Evolutionary conservation across 2,888 invertebrate genomes (phyloP).

Genomic region (Hypselothyrea guttata): DNA sequence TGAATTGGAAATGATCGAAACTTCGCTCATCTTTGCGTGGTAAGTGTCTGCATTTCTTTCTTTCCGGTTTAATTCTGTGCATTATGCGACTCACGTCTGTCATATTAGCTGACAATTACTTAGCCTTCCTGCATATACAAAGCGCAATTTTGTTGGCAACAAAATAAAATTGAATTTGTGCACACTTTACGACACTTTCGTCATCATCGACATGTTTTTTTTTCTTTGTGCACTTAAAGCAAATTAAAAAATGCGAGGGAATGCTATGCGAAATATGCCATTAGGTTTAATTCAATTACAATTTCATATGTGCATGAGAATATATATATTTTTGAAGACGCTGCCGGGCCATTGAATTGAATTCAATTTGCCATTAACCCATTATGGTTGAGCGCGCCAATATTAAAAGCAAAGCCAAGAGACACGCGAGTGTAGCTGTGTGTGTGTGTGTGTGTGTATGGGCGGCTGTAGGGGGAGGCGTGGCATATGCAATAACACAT

Average conservation of each 20-base stretch:
- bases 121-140: constrained; percentile 35
- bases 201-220: constrained; percentile 2
- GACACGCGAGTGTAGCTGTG: constrained; percentile 1
- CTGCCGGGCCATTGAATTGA: constrained; percentile 59
- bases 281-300: constrained; percentile 79
- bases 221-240: constrained; percentile 54
- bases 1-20: too few relatives aligned
- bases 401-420: constrained; percentile 59
- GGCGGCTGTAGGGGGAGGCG: too few relatives aligned
- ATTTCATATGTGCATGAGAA: constrained; percentile 51
- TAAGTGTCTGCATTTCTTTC: too few relatives aligned
- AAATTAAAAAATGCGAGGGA: constrained; percentile 63
- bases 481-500: constrained; percentile 74
- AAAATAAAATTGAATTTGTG: constrained; percentile 66
- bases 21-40: too few relatives aligned
- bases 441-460: constrained; percentile 5
- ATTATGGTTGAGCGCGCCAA: constrained; percentile 71
- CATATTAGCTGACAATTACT: constrained; percentile 46
- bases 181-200: constrained; percentile 60
- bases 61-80: background rate
- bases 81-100: constrained; percentile 26
- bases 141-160: constrained; percentile 33
- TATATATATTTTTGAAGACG: constrained; percentile 44
- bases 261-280: constrained; percentile 73
- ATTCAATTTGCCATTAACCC: constrained; percentile 78